Evolutionary conservation across 2,797 vertebrate genomes (phyloP), one percentile per base, ranked within the genome.

Genomic region (Amniataba percoides): DNA sequence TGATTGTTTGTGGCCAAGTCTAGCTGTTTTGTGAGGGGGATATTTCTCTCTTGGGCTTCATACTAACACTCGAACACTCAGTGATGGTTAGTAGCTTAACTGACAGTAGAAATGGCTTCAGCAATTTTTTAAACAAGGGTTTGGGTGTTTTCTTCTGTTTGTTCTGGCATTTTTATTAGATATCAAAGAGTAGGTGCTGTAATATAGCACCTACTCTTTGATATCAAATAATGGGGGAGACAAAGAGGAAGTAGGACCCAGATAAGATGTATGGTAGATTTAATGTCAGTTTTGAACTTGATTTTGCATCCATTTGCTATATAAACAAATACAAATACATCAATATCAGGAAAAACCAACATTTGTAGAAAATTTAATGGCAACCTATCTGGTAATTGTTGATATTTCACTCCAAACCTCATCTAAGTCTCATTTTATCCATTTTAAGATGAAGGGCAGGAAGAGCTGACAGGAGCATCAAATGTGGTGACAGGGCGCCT

Each of bases 361-460:
- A 31, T 31, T 31, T 31, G 27, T 31, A 9, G 16, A 31, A 36
- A 36, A 19, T 46, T 6, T 25, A 15, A 55, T 27, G 12, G 21
- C 18, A 27, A 34, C 43, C 13, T n/a, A 60, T 23, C 7, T n/a
- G 5, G 3, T 55, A 0, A 7, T 53, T 27, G 42, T 51, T 42
- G 6, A 45, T 34, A 34, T 46, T 46, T 53, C 21, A 42, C 34
- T 36, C 7, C 6, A 36, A 36, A 40, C 45, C 7, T 56, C 21
- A 25, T 73, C 3, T n/a, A 49, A 36, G 39, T 67, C 60, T 59
- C 14, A 15, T 51, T 67, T 71, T 25, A 64, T 77, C 31, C 19
- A 19, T 71, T 77, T 61, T 55, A 60, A 62, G 25, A 72, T 74
- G 46, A 63, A 45, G 57, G 16, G 2, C 58, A 13, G 19, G 16